Conservation (phyloP, 2,888 invertebrate genomes). For the Aporophyla nigra region DNA sequence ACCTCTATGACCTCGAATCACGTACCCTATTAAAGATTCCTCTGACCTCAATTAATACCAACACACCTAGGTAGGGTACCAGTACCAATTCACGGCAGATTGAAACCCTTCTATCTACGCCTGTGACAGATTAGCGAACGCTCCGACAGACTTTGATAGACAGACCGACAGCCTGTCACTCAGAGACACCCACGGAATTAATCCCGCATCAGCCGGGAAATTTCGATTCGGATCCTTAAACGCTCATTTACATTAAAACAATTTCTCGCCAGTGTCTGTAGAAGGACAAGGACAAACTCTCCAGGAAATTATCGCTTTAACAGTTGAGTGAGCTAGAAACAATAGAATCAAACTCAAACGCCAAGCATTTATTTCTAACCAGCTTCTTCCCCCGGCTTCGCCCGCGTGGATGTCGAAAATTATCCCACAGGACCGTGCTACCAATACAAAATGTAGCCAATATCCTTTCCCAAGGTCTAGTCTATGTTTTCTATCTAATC, state of each 20-base stretch:
- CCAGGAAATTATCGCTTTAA: not conserved
- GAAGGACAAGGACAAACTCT: not conserved
- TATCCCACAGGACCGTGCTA: too few relatives aligned
- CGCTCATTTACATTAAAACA: not conserved
- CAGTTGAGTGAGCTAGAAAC: not conserved
- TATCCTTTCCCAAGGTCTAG: too few relatives aligned
- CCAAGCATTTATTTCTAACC: too few relatives aligned
- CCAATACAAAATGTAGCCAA: too few relatives aligned
- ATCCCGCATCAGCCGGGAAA: not conserved
- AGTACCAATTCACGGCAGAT: not conserved
- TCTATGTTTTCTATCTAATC: too few relatives aligned
- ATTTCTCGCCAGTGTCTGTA: not conserved
- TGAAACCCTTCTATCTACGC: not conserved
- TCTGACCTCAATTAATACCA: not conserved
- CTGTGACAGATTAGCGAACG: slow-evolving; percentile 29
- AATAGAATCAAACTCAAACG: too few relatives aligned
- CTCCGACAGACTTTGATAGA: slow-evolving; percentile 21
- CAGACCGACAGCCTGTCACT: slow-evolving; percentile 25
- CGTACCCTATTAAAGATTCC: not conserved
- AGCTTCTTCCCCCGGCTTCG: too few relatives aligned
- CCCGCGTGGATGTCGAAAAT: too few relatives aligned
- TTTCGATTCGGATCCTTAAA: not conserved
- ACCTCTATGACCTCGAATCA: not conserved
- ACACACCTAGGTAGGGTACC: not conserved
- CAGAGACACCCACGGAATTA: slow-evolving; percentile 22